Conservation (phyloP, 2,888 invertebrate species). For the Melieria crassipennis region DNA sequence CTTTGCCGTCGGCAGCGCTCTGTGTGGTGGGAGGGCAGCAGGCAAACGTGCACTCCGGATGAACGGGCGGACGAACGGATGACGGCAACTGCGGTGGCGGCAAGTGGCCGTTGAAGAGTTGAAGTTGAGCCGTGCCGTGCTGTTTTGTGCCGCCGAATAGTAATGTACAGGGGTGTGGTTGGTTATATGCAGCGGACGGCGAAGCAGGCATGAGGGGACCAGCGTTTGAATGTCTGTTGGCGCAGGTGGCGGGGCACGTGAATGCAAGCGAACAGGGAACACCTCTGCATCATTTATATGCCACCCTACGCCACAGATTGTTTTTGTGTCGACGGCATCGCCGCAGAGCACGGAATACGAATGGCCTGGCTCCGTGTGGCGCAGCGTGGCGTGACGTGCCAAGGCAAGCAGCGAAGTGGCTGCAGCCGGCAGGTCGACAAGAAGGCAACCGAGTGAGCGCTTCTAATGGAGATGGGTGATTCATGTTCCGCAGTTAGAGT, state of each 20-base stretch:
- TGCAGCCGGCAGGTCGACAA: too few relatives aligned
- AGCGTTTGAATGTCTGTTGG: not conserved
- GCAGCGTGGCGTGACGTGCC: not conserved
- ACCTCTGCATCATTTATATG: slow-evolving; percentile 57
- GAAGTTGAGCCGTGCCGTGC: not conserved
- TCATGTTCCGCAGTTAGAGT: slow-evolving; percentile 50
- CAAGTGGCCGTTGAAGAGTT: slow-evolving; percentile 21
- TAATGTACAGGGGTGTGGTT: not conserved
- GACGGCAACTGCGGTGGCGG: not conserved
- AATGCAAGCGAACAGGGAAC: not conserved
- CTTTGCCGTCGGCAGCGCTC: slow-evolving; percentile 24
- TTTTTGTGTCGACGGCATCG: slow-evolving; percentile 48
- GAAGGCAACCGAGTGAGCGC: too few relatives aligned
- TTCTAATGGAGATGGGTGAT: slow-evolving; percentile 45
- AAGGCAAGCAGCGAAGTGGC: too few relatives aligned
- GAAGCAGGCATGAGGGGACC: not conserved
- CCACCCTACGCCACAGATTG: slow-evolving; percentile 51
- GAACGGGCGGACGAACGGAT: too few relatives aligned
- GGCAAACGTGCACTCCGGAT: too few relatives aligned
- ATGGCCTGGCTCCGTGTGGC: slow-evolving; percentile 29
- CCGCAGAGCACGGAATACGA: slow-evolving; percentile 32
- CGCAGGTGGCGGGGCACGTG: slow-evolving; percentile 16
- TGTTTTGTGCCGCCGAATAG: not conserved
- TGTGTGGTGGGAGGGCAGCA: too few relatives aligned
- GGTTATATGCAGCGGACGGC: not conserved